Conservation (phyloP, 2,113 vertebrate genomes). For the Argyrosomus japonicus region DNA sequence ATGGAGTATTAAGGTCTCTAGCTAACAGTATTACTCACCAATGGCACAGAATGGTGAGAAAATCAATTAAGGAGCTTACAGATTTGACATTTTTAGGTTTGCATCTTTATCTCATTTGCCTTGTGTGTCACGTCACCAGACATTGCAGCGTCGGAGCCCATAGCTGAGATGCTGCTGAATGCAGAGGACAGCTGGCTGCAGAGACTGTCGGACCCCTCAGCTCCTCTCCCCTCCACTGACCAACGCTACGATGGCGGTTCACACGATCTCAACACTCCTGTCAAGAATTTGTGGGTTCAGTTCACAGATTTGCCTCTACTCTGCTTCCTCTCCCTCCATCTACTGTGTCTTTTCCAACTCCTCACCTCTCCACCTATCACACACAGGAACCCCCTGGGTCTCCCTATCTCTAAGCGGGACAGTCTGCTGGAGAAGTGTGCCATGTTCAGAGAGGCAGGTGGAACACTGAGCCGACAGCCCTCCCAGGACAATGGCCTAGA, state of each 20-base stretch:
- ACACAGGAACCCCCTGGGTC: constrained; percentile 85
- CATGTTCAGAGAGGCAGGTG: constrained; percentile 92
- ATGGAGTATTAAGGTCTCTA: not conserved
- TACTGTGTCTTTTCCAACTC: not conserved
- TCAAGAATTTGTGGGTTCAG: constrained; percentile 89
- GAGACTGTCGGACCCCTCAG: constrained; percentile 81
- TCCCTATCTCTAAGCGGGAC: constrained; percentile 94
- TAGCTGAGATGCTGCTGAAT: constrained; percentile 89
- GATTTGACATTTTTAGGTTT: not conserved
- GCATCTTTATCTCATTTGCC: not conserved
- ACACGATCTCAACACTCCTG: constrained; percentile 82
- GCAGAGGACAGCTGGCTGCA: constrained; percentile 90
- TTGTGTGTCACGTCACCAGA: constrained; percentile 78
- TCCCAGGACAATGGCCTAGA: constrained; percentile 88
- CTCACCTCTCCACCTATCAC: constrained; percentile 22
- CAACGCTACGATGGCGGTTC: constrained; percentile 87
- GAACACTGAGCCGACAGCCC: constrained; percentile 82
- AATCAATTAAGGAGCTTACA: not conserved
- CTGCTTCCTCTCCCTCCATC: not conserved
- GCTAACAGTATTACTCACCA: not conserved
- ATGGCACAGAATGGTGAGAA: not conserved
- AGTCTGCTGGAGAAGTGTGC: constrained; percentile 94
- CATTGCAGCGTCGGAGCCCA: constrained; percentile 88
- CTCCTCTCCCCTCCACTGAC: constrained; percentile 80
- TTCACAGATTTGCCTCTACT: not conserved